Evolutionary conservation across 1,140 invertebrate species (phyloP).

Genomic region (Brachionus rotundiformis): DNA sequence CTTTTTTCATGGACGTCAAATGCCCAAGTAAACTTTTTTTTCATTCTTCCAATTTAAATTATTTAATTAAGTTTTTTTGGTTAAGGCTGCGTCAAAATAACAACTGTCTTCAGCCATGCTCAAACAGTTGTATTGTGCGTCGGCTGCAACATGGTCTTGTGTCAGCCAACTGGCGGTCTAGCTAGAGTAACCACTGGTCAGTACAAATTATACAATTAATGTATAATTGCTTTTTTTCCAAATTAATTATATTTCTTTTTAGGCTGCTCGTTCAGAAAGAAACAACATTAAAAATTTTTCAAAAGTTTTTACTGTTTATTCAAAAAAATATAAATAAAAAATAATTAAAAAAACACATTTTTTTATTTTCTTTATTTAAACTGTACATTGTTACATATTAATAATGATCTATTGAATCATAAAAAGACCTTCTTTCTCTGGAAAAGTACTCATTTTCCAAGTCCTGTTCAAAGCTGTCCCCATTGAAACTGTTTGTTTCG

Average conservation of each 20-base stretch:
- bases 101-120: slow-evolving; percentile 96
- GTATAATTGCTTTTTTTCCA: not conserved
- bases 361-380: not conserved
- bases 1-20: slow-evolving; percentile 99
- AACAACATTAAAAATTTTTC: slow-evolving; percentile 45
- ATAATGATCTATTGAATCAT: slow-evolving; percentile 22
- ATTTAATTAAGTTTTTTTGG: not conserved
- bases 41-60: not conserved
- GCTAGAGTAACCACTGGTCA: slow-evolving; percentile 95
- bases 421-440: slow-evolving; percentile 4
- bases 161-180: slow-evolving; percentile 96
- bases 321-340: slow-evolving; percentile 45
- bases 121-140: slow-evolving; percentile 96
- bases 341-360: slow-evolving; percentile 3
- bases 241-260: not conserved
- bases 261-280: slow-evolving; percentile 52
- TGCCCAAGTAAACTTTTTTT: slow-evolving; percentile 66
- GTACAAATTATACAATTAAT: not conserved
- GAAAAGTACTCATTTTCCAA: not conserved
- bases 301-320: slow-evolving; percentile 29
- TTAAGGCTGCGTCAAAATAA: slow-evolving; percentile 48
- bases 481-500: slow-evolving; percentile 1
- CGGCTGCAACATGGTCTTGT: slow-evolving; percentile 94
- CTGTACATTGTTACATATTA: not conserved
- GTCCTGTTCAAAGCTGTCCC: not conserved